Percentiles rank a stretch among this genome's conserved stretches.
Conservation (phyloP, 92 coral and sea anemone species). For the Epizoanthus ramosus region DNA sequence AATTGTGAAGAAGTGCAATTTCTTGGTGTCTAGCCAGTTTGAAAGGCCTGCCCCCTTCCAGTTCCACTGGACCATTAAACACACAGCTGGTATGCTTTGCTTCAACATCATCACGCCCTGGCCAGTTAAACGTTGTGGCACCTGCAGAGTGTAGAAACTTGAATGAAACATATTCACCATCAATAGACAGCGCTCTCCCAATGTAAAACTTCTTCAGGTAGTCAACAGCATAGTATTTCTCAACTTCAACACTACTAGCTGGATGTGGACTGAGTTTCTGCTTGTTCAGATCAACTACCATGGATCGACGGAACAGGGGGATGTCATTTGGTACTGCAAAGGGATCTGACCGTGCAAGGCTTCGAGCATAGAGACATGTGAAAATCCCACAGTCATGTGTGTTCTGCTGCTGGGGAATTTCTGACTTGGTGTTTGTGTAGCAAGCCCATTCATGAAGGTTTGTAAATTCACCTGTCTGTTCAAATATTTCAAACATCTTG, state of each 20-base stretch:
- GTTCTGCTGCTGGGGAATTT: slow-evolving; percentile 33
- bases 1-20: slow-evolving; percentile 9
- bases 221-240: slow-evolving; percentile 47
- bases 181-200: slow-evolving; percentile 44
- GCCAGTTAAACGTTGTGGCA: slow-evolving; percentile 30
- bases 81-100: slow-evolving; percentile 29
- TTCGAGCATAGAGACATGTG: slow-evolving; percentile 10
- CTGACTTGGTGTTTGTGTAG: slow-evolving; percentile 4
- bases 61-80: slow-evolving; percentile 45
- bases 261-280: slow-evolving; percentile 34
- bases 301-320: slow-evolving; percentile 20
- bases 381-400: slow-evolving; percentile 30
- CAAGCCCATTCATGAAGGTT: slow-evolving; percentile 37
- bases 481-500: slow-evolving; percentile 27
- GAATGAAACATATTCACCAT: neutral
- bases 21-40: neutral
- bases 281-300: slow-evolving; percentile 39
- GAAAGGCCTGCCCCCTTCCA: slow-evolving; percentile 31
- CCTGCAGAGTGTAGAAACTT: slow-evolving; percentile 31
- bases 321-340: slow-evolving; percentile 21
- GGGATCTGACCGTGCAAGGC: slow-evolving; percentile 27
- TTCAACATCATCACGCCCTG: slow-evolving; percentile 25
- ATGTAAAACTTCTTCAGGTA: slow-evolving; percentile 33
- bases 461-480: slow-evolving; percentile 23
- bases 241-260: slow-evolving; percentile 19